phyloP scores from a whole-genome alignment of 1,140 invertebrate species.

The Drosophila chauvacae region DNA sequence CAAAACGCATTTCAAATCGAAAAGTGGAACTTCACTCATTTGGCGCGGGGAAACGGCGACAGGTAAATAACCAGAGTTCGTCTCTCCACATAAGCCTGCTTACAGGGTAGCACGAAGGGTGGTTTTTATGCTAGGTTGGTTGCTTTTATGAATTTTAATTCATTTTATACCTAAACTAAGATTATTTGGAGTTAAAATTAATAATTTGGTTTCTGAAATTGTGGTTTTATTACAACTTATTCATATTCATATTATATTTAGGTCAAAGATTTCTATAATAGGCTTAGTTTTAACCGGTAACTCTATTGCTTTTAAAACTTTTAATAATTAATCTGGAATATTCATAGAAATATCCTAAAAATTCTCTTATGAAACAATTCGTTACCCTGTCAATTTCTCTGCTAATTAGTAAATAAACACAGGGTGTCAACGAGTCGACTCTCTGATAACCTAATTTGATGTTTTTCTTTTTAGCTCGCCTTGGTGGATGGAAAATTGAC shows the following conservation, averaged over 20 bases:
- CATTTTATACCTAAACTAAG: background rate
- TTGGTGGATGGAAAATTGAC: slow-evolving; percentile 72
- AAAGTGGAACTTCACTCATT: slow-evolving; percentile 78
- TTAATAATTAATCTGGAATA: background rate
- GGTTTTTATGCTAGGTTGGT: too few species aligned
- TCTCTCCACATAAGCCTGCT: slow-evolving; percentile 25
- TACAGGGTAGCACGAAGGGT: slow-evolving; percentile 13
- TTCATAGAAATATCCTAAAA: background rate
- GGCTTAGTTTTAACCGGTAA: too few species aligned
- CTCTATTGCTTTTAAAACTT: background rate
- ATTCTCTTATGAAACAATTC: background rate
- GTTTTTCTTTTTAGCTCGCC: slow-evolving; percentile 14
- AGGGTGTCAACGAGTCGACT: background rate
- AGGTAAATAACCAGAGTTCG: slow-evolving; percentile 33
- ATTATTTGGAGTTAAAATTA: background rate
- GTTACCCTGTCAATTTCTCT: too few species aligned
- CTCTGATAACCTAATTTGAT: slow-evolving; percentile 5
- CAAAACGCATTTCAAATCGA: slow-evolving; percentile 79
- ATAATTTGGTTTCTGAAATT: background rate
- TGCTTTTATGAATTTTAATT: background rate
- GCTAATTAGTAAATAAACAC: background rate
- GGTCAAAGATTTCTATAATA: too few species aligned
- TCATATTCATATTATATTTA: too few species aligned
- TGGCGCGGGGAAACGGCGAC: slow-evolving; percentile 50
- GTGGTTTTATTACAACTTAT: background rate